Evolutionary conservation across 1,140 invertebrate genomes (phyloP).

Genomic region (Tenebrio molitor): DNA sequence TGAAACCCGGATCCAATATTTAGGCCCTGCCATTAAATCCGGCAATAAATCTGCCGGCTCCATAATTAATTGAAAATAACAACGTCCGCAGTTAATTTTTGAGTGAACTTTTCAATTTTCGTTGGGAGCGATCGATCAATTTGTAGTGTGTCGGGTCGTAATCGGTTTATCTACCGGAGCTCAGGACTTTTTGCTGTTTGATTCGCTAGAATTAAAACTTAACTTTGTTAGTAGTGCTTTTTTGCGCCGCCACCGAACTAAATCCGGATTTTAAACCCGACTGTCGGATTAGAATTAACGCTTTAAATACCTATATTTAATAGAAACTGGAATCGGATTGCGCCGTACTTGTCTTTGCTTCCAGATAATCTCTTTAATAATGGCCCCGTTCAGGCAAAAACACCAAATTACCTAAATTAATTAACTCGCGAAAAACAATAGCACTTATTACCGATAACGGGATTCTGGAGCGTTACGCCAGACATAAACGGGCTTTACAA

Average conservation of each 20-base stretch:
- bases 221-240: constrained; percentile 39
- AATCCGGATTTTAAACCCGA: constrained; percentile 42
- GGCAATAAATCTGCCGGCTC: neutral
- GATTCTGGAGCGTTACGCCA: neutral
- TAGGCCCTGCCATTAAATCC: neutral
- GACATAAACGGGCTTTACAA: constrained; percentile 30
- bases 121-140: neutral
- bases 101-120: neutral
- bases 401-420: constrained; percentile 12
- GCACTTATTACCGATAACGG: too few species aligned
- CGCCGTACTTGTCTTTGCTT: constrained; percentile 5
- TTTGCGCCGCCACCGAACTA: neutral
- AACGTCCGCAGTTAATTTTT: neutral
- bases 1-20: neutral
- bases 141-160: constrained; percentile 14
- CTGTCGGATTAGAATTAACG: constrained; percentile 41
- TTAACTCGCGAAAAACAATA: too few species aligned
- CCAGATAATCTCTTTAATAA: constrained; percentile 2
- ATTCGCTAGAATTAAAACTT: constrained; percentile 43
- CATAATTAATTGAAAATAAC: too few species aligned
- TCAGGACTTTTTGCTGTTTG: constrained; percentile 24
- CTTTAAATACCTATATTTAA: constrained; percentile 36
- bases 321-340: constrained; percentile 33
- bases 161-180: constrained; percentile 32
- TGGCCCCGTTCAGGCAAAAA: neutral